Conservation (phyloP, 2,113 vertebrate genomes). For the Acanthisitta chloris region DNA sequence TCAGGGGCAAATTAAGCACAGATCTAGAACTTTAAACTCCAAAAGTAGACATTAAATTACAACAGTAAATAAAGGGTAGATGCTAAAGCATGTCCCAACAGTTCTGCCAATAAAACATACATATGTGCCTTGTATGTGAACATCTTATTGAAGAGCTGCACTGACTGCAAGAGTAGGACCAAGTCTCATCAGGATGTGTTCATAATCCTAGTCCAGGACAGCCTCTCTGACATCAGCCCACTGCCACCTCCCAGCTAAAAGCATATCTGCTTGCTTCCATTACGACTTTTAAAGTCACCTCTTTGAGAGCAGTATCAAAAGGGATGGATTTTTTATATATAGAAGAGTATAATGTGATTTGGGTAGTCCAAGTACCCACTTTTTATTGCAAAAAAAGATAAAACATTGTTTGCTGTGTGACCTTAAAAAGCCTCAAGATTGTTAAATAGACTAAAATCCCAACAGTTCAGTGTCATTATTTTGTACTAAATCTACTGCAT, state of each 20-base stretch:
- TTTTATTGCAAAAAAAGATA: background rate
- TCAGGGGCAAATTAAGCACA: background rate
- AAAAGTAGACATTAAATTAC: background rate
- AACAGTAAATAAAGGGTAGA: background rate
- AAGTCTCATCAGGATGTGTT: background rate
- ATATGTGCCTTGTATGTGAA: accelerated
- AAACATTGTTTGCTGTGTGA: background rate
- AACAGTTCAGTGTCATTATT: background rate
- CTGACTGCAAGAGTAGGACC: background rate
- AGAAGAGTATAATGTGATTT: background rate
- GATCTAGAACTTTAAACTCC: background rate
- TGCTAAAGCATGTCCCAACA: background rate
- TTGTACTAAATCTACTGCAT: background rate
- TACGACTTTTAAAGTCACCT: background rate
- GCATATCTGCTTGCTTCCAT: background rate
- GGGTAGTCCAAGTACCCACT: background rate
- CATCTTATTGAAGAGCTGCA: background rate
- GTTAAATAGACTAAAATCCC: background rate
- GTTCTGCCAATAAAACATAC: background rate
- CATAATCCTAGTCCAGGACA: background rate
- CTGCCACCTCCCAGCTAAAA: background rate
- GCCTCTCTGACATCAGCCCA: background rate
- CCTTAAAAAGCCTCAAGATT: background rate
- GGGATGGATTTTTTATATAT: background rate
- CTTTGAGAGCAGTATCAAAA: background rate